Evolutionary conservation across 1,140 invertebrate species (phyloP), one percentile per base, ranked within the genome.

Genomic region (Drosophila bocqueti): DNA sequence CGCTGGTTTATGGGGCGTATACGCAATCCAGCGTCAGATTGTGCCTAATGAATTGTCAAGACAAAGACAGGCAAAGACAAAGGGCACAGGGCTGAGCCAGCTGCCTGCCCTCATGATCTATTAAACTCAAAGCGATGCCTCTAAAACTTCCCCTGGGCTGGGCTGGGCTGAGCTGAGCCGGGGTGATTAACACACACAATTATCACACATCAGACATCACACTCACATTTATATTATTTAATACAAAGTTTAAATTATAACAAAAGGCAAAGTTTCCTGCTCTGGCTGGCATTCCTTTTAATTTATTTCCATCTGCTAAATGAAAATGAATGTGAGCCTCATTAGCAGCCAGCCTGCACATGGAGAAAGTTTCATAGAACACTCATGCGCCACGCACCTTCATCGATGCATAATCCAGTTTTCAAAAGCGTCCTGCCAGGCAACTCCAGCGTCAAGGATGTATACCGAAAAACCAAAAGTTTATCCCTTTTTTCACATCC

Each of bases 371-470:
- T 89, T 90, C 29, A 45, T 49, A 65, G 36, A 40, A 40, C 54
- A n/a, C 54, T 57, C 54, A 57, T 21, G 21, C 54, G 21, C 36
- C 59, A 52, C 24, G 26, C 52, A 67, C 63, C 46, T 72, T 77
- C 79, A 89, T 87, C 61, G 76, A 87, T 81, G 76, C 77, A 81
- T 84, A 90, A 85, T 90, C 71, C 75, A 66, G 63, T 84, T 81
- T 79, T 84, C 60, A 85, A 75, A 72, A 73, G 61, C 64, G 78
- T 65, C 57, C 54, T 46, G 49, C 45, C 64, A 64, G 60, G 46
- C 55, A 77, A 42, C 74, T 58, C 50, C 50, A 38, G 15, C 36
- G 18, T 43, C 57, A 45, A 68, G 75, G 65, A 60, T 61, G 75
- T 78, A 52, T 77, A 62, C 55, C 29, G 4, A 77, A 78, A 78